A percentile compares a stretch with the other conserved stretches of the same genome.
These are phyloP conservation scores for Pelecanus crispus DNA, from an alignment of 2,113 vertebrate species.

Conservation along the genomic window DNA sequence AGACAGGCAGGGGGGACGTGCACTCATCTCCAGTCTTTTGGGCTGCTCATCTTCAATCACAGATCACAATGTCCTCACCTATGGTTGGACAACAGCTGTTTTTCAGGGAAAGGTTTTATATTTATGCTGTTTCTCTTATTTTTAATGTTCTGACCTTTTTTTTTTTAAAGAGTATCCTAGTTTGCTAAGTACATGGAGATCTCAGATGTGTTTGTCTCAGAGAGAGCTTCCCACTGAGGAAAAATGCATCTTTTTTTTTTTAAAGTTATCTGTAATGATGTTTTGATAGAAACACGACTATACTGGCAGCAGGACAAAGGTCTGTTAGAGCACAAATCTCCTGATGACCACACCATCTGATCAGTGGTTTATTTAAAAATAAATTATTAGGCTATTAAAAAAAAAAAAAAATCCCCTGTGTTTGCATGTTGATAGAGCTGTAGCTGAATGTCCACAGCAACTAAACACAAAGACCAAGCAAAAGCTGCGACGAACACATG, in stretches of 20 bases:
- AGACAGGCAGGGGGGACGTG: rapidly evolving
- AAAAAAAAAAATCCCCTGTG: background rate
- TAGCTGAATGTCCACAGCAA: background rate
- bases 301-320: background rate
- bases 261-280: background rate
- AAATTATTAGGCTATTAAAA: background rate
- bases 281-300: background rate
- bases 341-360: background rate
- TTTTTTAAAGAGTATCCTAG: background rate
- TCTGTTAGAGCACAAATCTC: background rate
- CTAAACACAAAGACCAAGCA: background rate
- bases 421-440: background rate
- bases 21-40: background rate
- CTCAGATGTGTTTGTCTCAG: background rate
- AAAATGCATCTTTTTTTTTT: background rate
- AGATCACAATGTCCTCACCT: background rate
- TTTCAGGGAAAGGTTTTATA: slow-evolving; percentile 50
- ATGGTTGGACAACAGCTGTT: background rate
- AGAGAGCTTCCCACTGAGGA: background rate
- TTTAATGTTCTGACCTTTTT: background rate
- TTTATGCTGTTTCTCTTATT: background rate
- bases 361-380: slow-evolving; percentile 3
- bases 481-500: background rate
- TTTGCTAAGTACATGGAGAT: background rate
- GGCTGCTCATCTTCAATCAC: background rate